These are phyloP conservation scores for Drosophila borborema DNA, from an alignment of 2,888 invertebrate genomes.

Conservation along the genomic window DNA sequence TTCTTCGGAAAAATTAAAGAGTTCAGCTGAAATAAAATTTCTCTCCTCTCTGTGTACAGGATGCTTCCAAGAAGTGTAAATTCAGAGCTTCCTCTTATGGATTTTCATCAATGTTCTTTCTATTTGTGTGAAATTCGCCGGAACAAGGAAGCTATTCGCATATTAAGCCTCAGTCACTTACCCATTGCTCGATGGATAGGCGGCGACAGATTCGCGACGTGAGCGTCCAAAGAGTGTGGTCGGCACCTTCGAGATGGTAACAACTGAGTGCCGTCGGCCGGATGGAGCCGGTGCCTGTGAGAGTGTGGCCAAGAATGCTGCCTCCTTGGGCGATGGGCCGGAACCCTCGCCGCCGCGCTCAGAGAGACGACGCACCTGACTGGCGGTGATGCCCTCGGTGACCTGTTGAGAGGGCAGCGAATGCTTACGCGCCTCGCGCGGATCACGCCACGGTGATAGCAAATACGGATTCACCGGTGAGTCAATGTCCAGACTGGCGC, in stretches of 20 bases:
- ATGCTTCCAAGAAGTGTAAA: not conserved
- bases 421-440: conserved; percentile 91
- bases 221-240: conserved; percentile 91
- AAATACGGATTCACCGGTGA: conserved; percentile 93
- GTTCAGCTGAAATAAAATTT: not conserved
- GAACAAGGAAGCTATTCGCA: not conserved
- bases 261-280: conserved; percentile 93
- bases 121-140: not conserved
- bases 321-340: conserved; percentile 91
- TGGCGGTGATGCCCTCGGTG: conserved; percentile 93
- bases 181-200: conserved; percentile 87
- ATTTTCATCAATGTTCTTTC: too few relatives aligned
- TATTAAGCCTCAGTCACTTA: conserved; percentile 71
- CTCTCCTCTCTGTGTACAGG: not conserved
- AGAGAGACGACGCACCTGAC: conserved; percentile 93
- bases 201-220: conserved; percentile 93
- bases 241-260: conserved; percentile 93
- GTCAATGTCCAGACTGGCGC: conserved; percentile 90
- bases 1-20: too few relatives aligned
- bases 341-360: conserved; percentile 92
- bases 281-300: conserved; percentile 91
- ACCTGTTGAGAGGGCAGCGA: conserved; percentile 94
- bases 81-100: not conserved
- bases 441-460: conserved; percentile 92
- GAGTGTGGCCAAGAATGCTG: conserved; percentile 93